These are phyloP conservation scores for Molossus molossus DNA, from an alignment of 2,797 vertebrate species.

Conservation along the genomic window DNA sequence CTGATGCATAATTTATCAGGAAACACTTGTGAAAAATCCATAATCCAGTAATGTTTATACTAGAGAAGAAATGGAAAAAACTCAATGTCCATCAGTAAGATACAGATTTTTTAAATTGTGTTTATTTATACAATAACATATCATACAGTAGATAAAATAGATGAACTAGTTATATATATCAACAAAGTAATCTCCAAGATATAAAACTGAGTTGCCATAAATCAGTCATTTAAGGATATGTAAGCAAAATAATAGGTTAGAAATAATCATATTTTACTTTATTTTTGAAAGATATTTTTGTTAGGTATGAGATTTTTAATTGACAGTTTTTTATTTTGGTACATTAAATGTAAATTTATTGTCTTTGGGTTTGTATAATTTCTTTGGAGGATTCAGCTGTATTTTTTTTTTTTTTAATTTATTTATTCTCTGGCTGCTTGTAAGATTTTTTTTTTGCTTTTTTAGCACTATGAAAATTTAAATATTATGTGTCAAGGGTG, in stretches of 20 bases:
- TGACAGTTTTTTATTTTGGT: background rate
- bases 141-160: background rate
- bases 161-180: background rate
- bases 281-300: background rate
- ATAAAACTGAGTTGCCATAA: background rate
- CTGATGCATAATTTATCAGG: background rate
- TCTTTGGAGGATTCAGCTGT: background rate
- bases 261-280: background rate
- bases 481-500: background rate
- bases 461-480: background rate
- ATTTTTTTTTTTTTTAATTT: background rate
- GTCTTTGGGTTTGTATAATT: background rate
- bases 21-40: background rate
- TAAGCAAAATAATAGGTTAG: background rate
- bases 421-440: background rate
- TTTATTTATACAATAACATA: background rate
- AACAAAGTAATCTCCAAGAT: background rate
- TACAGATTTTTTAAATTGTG: background rate
- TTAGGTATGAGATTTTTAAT: background rate
- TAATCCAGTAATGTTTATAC: background rate
- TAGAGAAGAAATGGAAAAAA: background rate
- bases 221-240: background rate
- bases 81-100: background rate
- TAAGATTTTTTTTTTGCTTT: background rate
- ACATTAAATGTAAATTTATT: background rate